Evolutionary conservation across 1,140 invertebrate genomes (phyloP).

Genomic region (Heliothis subflexa): DNA sequence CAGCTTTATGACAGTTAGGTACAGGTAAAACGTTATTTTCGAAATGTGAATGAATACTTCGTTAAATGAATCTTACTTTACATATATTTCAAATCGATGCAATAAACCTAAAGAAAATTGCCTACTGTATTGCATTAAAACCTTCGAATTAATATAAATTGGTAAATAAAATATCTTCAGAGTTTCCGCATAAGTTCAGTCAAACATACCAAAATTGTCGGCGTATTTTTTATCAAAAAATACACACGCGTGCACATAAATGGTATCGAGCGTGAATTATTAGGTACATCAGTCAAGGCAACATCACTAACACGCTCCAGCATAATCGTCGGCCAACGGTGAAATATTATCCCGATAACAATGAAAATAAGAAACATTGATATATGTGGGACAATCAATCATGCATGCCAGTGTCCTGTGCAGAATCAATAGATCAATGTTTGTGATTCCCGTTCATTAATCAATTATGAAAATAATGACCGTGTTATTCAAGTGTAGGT

Average conservation of each 20-base stretch:
- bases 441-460: slow-evolving; percentile 33
- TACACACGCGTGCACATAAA: slow-evolving; percentile 20
- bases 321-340: slow-evolving; percentile 49
- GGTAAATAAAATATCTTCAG: too few species aligned
- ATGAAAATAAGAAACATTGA: slow-evolving; percentile 67
- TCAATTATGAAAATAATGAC: slow-evolving; percentile 21
- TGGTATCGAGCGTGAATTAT: slow-evolving; percentile 48
- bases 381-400: slow-evolving; percentile 58
- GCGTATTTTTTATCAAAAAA: slow-evolving; percentile 7
- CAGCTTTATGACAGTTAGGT: too few species aligned
- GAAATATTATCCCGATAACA: slow-evolving; percentile 62
- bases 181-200: background rate
- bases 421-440: slow-evolving; percentile 51
- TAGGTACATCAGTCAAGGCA: slow-evolving; percentile 52
- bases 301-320: slow-evolving; percentile 33
- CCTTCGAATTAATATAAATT: too few species aligned
- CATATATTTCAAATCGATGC: background rate
- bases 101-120: too few species aligned
- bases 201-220: background rate
- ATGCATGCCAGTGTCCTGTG: slow-evolving; percentile 48
- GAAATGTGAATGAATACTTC: too few species aligned
- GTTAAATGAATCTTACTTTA: too few species aligned
- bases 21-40: too few species aligned
- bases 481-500: background rate
- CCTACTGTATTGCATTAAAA: background rate